Evolutionary conservation across 2,797 vertebrate genomes (phyloP), one percentile per base, ranked within the genome.

Genomic region (Falco concolor): DNA sequence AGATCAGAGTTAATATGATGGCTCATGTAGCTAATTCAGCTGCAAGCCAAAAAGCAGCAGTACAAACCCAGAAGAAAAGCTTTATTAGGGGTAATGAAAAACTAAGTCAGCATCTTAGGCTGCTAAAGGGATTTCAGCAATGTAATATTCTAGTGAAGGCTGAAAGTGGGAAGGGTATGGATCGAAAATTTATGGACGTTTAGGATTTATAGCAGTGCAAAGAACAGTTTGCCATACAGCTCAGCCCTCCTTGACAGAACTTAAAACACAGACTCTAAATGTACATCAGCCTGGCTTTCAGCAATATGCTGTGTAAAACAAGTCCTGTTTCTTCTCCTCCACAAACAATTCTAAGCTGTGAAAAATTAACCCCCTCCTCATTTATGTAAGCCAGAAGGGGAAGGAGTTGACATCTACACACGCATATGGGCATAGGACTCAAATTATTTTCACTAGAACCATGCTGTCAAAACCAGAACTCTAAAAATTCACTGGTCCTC

Each of bases 271-370:
- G 56, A n/a, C 13, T n/a, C 32, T 69, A 79, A 73, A 63, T 3
- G 0, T 11, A 32, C 11, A 40, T 36, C 30, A 47, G 23, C 76
- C 52, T 5, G 1, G 21, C 44, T 67, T 88, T 57, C 77, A 87
- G 47, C 0, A 0, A 38, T 19, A 65, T 0, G 2, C 28, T 54
- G 36, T 27, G 5, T 40, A 59, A 45, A 78, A 2, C 0, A 5
- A 87, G 28, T 45, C 54, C 25, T 78, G 21, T 7, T 59, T 82
- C 56, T 74, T 25, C 28, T 70, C 49, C 30, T 56, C 57, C 72
- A 69, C 47, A 56, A 68, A n/a, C 20, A 87, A 74, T n/a, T 61
- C 16, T n/a, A 27, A 75, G 27, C 5, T 13, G 16, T 12, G 36
- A 56, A 56, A 82, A 89, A 73, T 10, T 2, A 92, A 38, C 8